phyloP scores from a whole-genome alignment of 2,113 vertebrate species.

The Eulacestoma nigropectus region DNA sequence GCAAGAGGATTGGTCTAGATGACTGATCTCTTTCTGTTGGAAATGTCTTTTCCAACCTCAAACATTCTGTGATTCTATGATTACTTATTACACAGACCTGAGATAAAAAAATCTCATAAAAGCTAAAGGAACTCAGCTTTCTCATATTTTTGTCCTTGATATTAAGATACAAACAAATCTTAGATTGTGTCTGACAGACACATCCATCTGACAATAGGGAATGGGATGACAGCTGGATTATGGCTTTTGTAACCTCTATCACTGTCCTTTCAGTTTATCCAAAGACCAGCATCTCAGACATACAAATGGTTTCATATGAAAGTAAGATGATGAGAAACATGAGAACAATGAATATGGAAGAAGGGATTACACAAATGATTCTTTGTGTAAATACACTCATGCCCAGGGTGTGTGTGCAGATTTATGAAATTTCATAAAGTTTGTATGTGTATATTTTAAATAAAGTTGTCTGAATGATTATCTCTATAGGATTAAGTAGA shows the following conservation, averaged over 20 bases:
- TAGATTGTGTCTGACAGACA: background rate
- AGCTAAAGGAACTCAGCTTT: background rate
- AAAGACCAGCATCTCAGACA: background rate
- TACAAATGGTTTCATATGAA: background rate
- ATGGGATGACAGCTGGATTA: background rate
- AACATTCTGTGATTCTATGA: background rate
- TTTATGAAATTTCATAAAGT: background rate
- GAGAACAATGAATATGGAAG: background rate
- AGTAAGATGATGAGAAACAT: background rate
- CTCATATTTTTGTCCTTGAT: background rate
- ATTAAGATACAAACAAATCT: background rate
- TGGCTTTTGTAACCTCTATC: background rate
- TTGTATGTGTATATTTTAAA: background rate
- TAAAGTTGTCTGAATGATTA: background rate
- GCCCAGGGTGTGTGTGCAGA: accelerated
- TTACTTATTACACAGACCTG: background rate
- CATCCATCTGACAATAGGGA: background rate
- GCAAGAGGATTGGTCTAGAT: background rate
- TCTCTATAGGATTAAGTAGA: background rate
- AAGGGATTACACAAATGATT: background rate
- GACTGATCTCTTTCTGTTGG: background rate
- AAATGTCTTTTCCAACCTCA: background rate
- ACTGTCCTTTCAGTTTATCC: background rate
- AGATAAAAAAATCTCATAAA: background rate
- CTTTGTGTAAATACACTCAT: background rate